Conservation (phyloP, 1,140 invertebrate species). For the Drosophila sucinea region DNA sequence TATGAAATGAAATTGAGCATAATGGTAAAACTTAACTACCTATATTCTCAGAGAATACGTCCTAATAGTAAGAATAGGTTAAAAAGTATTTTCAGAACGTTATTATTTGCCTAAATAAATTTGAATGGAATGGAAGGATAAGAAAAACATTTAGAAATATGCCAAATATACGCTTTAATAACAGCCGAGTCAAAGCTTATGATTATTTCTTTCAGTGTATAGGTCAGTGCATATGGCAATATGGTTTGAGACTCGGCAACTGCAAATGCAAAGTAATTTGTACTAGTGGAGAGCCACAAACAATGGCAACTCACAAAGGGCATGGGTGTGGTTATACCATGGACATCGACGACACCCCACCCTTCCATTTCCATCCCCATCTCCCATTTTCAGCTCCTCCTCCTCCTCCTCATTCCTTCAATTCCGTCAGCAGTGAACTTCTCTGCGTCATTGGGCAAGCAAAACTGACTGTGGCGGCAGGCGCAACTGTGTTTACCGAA, state of each 20-base stretch:
- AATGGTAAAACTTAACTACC: too few species aligned
- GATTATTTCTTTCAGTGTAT: background rate
- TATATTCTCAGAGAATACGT: too few species aligned
- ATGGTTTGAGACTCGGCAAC: background rate
- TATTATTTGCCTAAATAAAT: too few species aligned
- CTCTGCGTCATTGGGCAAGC: conserved; percentile 55
- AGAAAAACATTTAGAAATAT: too few species aligned
- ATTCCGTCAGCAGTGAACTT: conserved; percentile 45
- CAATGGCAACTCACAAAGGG: background rate
- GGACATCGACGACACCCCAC: background rate
- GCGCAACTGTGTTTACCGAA: conserved; percentile 64
- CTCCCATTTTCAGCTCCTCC: conserved; percentile 15
- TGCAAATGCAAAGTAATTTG: conserved; percentile 2
- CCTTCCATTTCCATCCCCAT: conserved; percentile 1
- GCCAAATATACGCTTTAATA: too few species aligned
- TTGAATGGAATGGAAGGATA: too few species aligned
- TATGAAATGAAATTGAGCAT: too few species aligned
- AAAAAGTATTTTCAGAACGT: too few species aligned
- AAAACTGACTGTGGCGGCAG: background rate
- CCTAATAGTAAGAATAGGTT: too few species aligned
- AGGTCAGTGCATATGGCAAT: background rate
- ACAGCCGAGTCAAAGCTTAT: too few species aligned
- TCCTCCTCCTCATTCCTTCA: conserved; percentile 2
- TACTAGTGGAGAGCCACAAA: background rate
- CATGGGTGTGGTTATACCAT: conserved; percentile 3